A percentile compares a stretch with the other conserved stretches of the same genome.
phyloP scores from a whole-genome alignment of 2,797 vertebrate species.

The Fistularia commersonii region DNA sequence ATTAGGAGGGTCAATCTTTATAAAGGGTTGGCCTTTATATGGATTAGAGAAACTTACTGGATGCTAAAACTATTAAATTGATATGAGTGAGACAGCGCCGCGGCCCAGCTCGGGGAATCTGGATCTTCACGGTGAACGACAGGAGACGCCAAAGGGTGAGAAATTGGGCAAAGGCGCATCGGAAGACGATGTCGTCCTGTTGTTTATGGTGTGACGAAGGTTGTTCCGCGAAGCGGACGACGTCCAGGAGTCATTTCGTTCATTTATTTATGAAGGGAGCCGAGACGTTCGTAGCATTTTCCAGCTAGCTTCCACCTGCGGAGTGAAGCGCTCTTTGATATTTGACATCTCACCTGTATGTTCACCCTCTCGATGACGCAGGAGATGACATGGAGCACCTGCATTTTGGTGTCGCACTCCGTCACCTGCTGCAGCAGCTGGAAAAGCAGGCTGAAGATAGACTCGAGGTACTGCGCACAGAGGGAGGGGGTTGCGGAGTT shows the following conservation, averaged over 20 bases:
- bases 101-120: conserved; percentile 1
- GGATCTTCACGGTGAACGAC: too few relatives aligned
- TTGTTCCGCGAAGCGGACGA: conserved; percentile 4
- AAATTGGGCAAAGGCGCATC: too few relatives aligned
- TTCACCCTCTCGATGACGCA: conserved; percentile 96
- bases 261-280: too few relatives aligned
- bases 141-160: too few relatives aligned
- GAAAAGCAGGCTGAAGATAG: conserved; percentile 91
- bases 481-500: conserved; percentile 7
- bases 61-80: conserved; percentile 34
- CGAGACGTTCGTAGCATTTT: too few relatives aligned
- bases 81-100: conserved; percentile 8
- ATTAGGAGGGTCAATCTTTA: conserved; percentile 32
- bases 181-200: not conserved
- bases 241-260: too few relatives aligned
- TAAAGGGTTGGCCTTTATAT: conserved; percentile 41
- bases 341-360: conserved; percentile 80
- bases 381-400: conserved; percentile 94
- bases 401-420: conserved; percentile 97
- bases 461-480: conserved; percentile 84
- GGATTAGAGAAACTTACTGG: conserved; percentile 51
- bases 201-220: conserved; percentile 13
- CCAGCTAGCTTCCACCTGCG: too few relatives aligned
- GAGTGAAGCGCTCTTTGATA: not conserved
- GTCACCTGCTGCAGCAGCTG: conserved; percentile 94